Evolutionary conservation across 2,888 invertebrate species (phyloP).

Genomic region (Piscicola geometra): DNA sequence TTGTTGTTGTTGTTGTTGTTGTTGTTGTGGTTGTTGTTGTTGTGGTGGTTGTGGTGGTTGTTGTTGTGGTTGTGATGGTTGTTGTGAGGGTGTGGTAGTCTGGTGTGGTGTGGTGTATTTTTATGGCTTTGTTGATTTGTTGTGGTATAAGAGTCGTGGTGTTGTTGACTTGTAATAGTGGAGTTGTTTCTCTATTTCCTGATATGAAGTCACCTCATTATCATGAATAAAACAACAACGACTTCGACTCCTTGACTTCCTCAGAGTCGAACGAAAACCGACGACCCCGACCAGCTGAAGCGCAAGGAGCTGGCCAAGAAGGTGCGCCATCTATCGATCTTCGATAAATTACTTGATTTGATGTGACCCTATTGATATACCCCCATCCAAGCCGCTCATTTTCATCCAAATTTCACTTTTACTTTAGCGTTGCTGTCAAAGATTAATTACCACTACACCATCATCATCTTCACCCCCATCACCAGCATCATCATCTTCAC

Average conservation of each 20-base stretch:
- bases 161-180: conserved; percentile 12
- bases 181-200: not conserved
- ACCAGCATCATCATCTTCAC: too few relatives aligned
- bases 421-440: too few relatives aligned
- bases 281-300: conserved; percentile 95
- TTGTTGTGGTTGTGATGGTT: conserved; percentile 5
- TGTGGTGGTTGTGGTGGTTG: too few relatives aligned
- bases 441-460: too few relatives aligned
- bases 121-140: too few relatives aligned
- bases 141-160: not conserved
- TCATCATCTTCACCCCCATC: too few relatives aligned
- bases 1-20: not conserved
- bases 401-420: too few relatives aligned
- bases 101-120: too few relatives aligned
- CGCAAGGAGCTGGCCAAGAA: conserved; percentile 87
- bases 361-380: not conserved
- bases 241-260: conserved; percentile 35
- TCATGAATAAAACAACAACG: too few relatives aligned
- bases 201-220: not conserved
- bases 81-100: too few relatives aligned
- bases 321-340: conserved; percentile 53
- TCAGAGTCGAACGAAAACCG: conserved; percentile 76
- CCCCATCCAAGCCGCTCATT: too few relatives aligned
- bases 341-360: not conserved
- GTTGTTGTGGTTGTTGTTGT: not conserved